Evolutionary conservation across 2,888 invertebrate genomes (phyloP), one percentile per base, ranked within the genome.

Genomic region (Helicoverpa assulta): DNA sequence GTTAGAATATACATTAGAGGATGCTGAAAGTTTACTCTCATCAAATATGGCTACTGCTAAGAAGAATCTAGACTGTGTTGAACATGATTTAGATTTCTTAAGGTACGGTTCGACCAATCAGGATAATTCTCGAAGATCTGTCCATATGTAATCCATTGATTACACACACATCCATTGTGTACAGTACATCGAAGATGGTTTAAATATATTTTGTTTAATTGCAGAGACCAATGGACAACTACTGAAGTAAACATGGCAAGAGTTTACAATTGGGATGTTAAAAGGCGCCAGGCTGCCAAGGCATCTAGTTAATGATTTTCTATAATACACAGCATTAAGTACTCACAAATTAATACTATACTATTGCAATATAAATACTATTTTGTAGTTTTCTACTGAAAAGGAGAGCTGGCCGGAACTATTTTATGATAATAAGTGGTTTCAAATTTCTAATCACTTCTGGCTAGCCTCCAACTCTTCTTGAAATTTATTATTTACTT

Each of bases 161-260:
- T 10, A 33, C 33, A 33, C 33, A 29, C 7, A 7, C 33, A 29
- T 33, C 33, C 33, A 33, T 33, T 33, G 5, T 0, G 5, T 33
- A 33, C 33, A 33, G 6, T 43, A 12, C 26, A 16, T 51, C 5
- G n/a, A 14, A 37, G 19, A 37, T 51, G 50, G 3, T 50, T 50
- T 18, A 18, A 7, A n/a, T 7, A 7, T 50, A 47, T 18, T 54
- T 57, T 40, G 63, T 47, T 55, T 54, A 5, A 57, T 96, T 96
- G 84, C 91, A 98, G 99, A 88, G 99, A 99, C 96, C 99, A 99
- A 94, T 98, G 98, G 88, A 99, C 99, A 18, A 99, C 99, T 21
- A 98, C 99, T 56, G 99, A 99, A 97, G 99, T 99, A 29, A 99
- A 99, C 92, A 99, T 99, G 99, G 99, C 99, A 40, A 96, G 99